Evolutionary conservation across 2,113 vertebrate species (phyloP), one percentile per base, ranked within the genome.

Genomic region (Tiliqua scincoides): DNA sequence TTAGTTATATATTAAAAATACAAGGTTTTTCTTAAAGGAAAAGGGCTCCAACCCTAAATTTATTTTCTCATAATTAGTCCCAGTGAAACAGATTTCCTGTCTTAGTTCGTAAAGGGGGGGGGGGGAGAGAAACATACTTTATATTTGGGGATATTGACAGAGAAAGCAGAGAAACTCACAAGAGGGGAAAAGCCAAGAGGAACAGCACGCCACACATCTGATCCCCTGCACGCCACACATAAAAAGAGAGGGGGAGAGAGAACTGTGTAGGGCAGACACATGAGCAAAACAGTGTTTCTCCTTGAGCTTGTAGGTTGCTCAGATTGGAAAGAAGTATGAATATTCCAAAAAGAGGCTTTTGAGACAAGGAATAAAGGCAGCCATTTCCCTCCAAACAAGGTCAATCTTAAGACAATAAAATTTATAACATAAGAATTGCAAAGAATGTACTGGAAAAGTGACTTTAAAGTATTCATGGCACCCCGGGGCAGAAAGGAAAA

Each of bases 371-470:
- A 40, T 57, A 87, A 52, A 10, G 85, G 23, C 62, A 79, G 11
- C 21, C 81, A 52, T 68, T 78, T 85, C 68, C 54, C 27, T 72
- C 15, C n/a, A 89, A 15, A 59, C 43, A 62, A 10, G 4, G 11
- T 89, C 52, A 85, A 40, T 43, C 59, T 89, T n/a, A 75, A 76
- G 62, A 52, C 91, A 87, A 74, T 73, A 86, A 71, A 72, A 30
- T 91, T 81, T 37, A 76, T 32, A 79, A 76, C 71, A 18, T 27
- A 85, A 80, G 85, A 87, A 35, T 35, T 3, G 6, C 18, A 91
- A 68, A 17, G 25, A 83, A 82, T 37, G 25, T 80, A 35, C 75
- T 88, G 43, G 75, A 84, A 91, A 91, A 8, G 21, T 40, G n/a
- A 21, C 89, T 71, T 48, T 78, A 89, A 43, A 73, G 79, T 83